Evolutionary conservation across 1,140 invertebrate species (phyloP).

Genomic region (Sycophaga agraensis): DNA sequence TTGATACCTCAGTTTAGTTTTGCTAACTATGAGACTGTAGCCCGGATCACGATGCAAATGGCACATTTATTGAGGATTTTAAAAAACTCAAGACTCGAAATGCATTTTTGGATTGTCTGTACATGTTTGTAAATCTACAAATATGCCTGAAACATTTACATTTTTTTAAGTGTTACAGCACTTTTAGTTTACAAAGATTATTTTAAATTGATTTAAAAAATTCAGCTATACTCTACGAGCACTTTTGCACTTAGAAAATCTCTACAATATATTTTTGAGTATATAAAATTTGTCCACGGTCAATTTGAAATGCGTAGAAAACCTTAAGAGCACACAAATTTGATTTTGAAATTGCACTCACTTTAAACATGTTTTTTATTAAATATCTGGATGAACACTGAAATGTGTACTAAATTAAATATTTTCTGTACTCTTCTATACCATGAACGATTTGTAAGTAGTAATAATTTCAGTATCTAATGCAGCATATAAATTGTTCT

Average conservation of each 20-base stretch:
- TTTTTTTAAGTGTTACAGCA: conserved; percentile 14
- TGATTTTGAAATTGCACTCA: conserved; percentile 19
- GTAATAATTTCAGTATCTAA: conserved; percentile 2
- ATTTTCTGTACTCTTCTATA: background rate
- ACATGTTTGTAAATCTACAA: conserved; percentile 20
- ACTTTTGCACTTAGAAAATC: conserved; percentile 12
- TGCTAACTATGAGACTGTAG: conserved; percentile 28
- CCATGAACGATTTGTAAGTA: conserved; percentile 5
- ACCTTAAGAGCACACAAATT: conserved; percentile 29
- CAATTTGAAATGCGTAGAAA: conserved; percentile 26
- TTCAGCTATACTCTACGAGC: conserved; percentile 15
- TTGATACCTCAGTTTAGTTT: conserved; percentile 30
- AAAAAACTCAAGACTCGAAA: conserved; percentile 27
- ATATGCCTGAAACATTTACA: conserved; percentile 23
- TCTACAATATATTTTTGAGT: conserved; percentile 20
- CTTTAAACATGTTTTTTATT: conserved; percentile 9
- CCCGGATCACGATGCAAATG: conserved; percentile 29
- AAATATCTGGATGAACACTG: conserved; percentile 13
- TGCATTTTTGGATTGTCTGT: conserved; percentile 19
- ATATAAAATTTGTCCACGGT: conserved; percentile 22
- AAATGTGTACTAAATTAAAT: conserved; percentile 1
- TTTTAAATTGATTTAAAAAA: conserved; percentile 13
- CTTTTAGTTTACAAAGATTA: conserved; percentile 16
- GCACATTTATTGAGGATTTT: conserved; percentile 26
- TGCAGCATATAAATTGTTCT: conserved; percentile 34